Percentiles rank a stretch among this genome's conserved stretches.
Conservation (phyloP, 2,113 vertebrate genomes). For the Cephalopholis sonnerati region DNA sequence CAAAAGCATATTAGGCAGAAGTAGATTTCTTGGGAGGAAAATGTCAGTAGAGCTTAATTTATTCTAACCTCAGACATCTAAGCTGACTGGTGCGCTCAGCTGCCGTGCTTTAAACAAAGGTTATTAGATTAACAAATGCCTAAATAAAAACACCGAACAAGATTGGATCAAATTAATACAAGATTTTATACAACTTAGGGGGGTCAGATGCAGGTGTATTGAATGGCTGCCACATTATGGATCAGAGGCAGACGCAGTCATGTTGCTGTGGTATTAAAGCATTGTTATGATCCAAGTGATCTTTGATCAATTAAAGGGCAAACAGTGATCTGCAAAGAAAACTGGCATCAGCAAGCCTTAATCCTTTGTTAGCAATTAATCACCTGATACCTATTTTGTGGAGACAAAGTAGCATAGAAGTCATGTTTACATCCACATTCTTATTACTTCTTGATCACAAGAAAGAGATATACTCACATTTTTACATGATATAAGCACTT, state of each 20-base stretch:
- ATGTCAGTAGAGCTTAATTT: constrained; percentile 64
- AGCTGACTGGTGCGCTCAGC: constrained; percentile 24
- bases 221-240: background rate
- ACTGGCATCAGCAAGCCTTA: background rate
- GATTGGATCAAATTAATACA: accelerated
- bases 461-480: no score
- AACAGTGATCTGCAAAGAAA: background rate
- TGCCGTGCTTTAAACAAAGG: constrained; percentile 10
- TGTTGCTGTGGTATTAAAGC: background rate
- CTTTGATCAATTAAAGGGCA: background rate
- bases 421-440: no score
- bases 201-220: background rate
- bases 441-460: no score
- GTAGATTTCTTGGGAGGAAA: constrained; percentile 62
- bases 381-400: no score
- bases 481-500: no score
- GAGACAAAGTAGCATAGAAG: no score
- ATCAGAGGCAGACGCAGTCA: no score
- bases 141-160: background rate
- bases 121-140: background rate
- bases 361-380: no score
- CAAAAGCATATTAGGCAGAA: constrained; percentile 74
- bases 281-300: background rate
- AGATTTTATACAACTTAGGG: background rate
- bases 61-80: constrained; percentile 60